A percentile compares a stretch with the other conserved stretches of the same genome.
phyloP scores from a whole-genome alignment of 2,113 vertebrate species.

The Chaetodon trifascialis region DNA sequence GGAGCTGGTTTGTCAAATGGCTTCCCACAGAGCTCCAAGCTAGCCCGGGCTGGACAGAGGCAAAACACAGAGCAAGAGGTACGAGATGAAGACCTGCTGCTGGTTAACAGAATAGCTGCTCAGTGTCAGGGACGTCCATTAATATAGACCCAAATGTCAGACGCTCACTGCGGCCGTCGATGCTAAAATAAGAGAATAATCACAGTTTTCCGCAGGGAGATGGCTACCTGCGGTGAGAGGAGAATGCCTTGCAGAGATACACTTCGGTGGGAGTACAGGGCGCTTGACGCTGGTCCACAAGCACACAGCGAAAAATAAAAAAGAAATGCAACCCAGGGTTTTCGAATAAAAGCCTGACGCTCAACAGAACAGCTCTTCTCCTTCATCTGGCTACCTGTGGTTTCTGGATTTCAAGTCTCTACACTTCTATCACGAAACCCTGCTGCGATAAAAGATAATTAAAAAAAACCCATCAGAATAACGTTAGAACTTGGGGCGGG shows the following conservation, averaged over 20 bases:
- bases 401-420: conserved; percentile 85
- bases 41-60: conserved; percentile 63
- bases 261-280: conserved; percentile 39
- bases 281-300: conserved; percentile 41
- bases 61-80: conserved; percentile 44
- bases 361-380: conserved; percentile 82
- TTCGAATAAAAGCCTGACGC: conserved; percentile 86
- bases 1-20: conserved; percentile 80
- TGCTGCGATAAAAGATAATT: conserved; percentile 45
- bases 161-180: conserved; percentile 26
- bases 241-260: conserved; percentile 53
- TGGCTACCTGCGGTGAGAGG: conserved; percentile 73
- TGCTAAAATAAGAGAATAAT: conserved; percentile 54
- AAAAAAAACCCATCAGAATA: conserved; percentile 69
- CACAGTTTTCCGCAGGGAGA: conserved; percentile 49
- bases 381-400: conserved; percentile 88
- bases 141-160: conserved; percentile 60
- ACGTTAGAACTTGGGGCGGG: conserved; percentile 15
- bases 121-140: conserved; percentile 44
- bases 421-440: conserved; percentile 73
- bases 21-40: conserved; percentile 78
- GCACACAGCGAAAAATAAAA: conserved; percentile 75
- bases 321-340: conserved; percentile 84
- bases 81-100: conserved; percentile 57
- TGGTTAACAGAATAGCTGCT: conserved; percentile 37